Evolutionary conservation across 2,113 vertebrate genomes (phyloP), one percentile per base, ranked within the genome.

Genomic region (Microcebus ravelobensis): DNA sequence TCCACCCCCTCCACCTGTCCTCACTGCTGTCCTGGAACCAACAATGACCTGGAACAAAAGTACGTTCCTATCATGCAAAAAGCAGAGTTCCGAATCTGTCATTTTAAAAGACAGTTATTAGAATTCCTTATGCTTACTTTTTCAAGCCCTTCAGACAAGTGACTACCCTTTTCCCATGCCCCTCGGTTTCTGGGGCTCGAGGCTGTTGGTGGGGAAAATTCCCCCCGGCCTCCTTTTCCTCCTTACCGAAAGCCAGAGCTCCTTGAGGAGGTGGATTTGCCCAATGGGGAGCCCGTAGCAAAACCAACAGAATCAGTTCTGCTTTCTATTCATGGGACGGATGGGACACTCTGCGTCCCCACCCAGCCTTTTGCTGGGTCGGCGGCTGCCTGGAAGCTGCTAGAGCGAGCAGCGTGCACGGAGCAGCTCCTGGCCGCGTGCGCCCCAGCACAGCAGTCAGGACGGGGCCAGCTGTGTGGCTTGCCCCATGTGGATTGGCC

Each of bases 301-400:
- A 71, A 92, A 79, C 87, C 86, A 93, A n/a, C 27, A 9, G 0
- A 10, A 95, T 93, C 79, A 12, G 87, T 90, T 93, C 96, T 73
- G 91, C 90, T 91, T 95, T 96, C 96, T 97, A 21, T 90, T 95
- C 87, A 82, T 63, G 94, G 57, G 70, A 61, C 21, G 12, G 2
- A 6, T 4, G 3, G 18, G 61, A 65, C 50, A 39, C 74, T 14
- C 45, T 2, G 6, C 67, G 80, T 77, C 65, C 68, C 23, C 1
- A 17, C 34, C 31, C 15, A 2, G 86, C 25, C 57, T 70, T 70
- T 50, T 59, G 57, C 87, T 61, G 45, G 55, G 36, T 90, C 61
- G 36, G 45, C 7, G 23, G 67, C 77, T 21, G 50, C 67, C 29
- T 17, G 8, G 2, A 57, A n/a, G 31, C 65, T 55, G 29, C 50